Conservation (phyloP, 2,113 vertebrate species). For the Lamprologus speciosus region DNA sequence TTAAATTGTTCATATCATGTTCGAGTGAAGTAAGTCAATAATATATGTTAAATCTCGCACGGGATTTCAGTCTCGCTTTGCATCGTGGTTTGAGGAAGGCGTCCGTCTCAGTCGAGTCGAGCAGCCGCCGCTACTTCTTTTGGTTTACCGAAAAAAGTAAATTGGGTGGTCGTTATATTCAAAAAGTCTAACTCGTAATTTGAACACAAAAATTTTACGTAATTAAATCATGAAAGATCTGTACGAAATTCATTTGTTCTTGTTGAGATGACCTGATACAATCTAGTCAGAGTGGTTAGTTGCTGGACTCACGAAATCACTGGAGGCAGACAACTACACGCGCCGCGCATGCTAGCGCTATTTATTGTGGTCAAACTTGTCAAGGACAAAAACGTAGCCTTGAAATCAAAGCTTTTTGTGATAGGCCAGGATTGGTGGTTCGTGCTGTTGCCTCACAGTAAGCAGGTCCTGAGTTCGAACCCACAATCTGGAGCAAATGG, state of each 20-base stretch:
- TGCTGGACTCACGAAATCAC: accelerated
- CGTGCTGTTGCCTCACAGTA: neutral
- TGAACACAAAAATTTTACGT: neutral
- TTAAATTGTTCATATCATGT: neutral
- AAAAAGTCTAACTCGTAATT: neutral
- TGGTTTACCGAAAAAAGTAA: neutral
- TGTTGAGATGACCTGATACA: neutral
- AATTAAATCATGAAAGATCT: neutral
- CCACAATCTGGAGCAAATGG: neutral
- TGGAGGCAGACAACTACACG: neutral
- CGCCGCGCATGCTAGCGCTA: neutral
- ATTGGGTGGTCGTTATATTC: neutral
- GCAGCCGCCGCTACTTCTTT: neutral
- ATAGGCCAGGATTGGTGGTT: neutral
- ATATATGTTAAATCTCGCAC: neutral
- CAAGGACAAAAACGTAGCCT: neutral
- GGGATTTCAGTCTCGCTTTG: neutral
- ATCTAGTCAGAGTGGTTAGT: neutral
- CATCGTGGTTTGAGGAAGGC: neutral
- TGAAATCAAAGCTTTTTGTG: neutral
- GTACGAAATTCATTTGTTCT: neutral
- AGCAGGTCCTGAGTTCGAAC: neutral
- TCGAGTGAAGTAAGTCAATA: neutral
- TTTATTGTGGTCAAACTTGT: accelerated
- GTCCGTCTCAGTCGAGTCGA: neutral